Conservation (phyloP, 1,140 invertebrate genomes). For the Cydia strobilella region DNA sequence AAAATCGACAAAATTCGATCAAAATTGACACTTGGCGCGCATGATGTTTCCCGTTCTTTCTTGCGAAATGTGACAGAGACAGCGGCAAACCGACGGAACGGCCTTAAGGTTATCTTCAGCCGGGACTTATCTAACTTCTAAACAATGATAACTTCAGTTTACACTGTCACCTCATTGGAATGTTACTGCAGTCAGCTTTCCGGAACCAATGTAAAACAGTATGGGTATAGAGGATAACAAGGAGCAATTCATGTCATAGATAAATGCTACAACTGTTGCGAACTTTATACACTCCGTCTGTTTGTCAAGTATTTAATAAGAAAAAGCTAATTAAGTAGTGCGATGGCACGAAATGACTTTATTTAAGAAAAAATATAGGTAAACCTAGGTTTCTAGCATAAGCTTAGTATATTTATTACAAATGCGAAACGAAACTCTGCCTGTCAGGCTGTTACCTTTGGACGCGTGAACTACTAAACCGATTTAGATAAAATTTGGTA, state of each 20-base stretch:
- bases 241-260: slow-evolving; percentile 7
- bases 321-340: neutral
- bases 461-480: no score
- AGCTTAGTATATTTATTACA: no score
- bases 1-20: no score
- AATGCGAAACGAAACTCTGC: no score
- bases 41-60: no score
- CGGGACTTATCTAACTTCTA: neutral
- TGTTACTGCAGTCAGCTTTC: neutral
- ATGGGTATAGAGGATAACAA: neutral
- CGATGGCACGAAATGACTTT: neutral
- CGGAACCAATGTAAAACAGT: slow-evolving; percentile 11
- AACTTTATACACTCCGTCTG: neutral
- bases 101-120: slow-evolving; percentile 17
- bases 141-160: slow-evolving; percentile 25
- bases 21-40: no score
- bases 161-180: slow-evolving; percentile 20
- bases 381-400: no score
- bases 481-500: no score
- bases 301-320: neutral
- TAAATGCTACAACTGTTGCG: neutral
- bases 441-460: no score
- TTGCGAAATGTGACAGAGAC: no score
- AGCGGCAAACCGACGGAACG: no score
- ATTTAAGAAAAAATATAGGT: no score